A percentile compares a stretch with the other conserved stretches of the same genome.
phyloP scores from a whole-genome alignment of 2,113 vertebrate species.

The Labeo rohita region DNA sequence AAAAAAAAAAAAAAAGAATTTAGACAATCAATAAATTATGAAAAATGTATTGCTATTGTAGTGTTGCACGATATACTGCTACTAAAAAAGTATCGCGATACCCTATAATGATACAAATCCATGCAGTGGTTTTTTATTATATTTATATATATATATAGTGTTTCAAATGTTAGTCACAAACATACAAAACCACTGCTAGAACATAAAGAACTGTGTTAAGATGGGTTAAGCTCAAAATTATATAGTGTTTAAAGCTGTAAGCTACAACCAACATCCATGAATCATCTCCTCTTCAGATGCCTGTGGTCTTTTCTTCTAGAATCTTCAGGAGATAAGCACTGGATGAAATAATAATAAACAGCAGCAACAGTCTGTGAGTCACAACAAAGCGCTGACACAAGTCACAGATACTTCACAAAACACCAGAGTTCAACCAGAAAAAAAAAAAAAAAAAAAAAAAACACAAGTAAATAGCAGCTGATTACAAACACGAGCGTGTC shows the following conservation, averaged over 20 bases:
- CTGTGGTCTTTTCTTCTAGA: constrained; percentile 5
- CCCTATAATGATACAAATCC: too few species aligned
- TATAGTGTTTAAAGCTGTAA: not conserved
- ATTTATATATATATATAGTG: too few species aligned
- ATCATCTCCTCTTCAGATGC: not conserved
- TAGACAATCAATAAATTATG: too few species aligned
- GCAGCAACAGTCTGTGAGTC: not conserved
- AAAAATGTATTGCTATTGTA: too few species aligned
- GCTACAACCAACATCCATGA: not conserved
- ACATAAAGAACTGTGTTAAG: not conserved
- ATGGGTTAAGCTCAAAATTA: not conserved
- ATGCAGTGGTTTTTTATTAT: too few species aligned
- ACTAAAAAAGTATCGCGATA: too few species aligned
- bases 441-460: not conserved
- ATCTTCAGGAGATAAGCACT: not conserved
- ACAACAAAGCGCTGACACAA: not conserved
- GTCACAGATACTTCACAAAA: constrained; percentile 22
- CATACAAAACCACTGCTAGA: not conserved
- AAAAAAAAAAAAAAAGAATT: too few species aligned
- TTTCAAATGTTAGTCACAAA: not conserved
- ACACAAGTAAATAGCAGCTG: constrained; percentile 83
- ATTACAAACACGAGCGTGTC: constrained; percentile 87
- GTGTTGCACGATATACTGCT: too few species aligned
- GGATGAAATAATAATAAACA: not conserved
- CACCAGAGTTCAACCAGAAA: constrained; percentile 67